Conservation (phyloP, 2,797 vertebrate genomes). For the Helicolenus hilgendorfi region DNA sequence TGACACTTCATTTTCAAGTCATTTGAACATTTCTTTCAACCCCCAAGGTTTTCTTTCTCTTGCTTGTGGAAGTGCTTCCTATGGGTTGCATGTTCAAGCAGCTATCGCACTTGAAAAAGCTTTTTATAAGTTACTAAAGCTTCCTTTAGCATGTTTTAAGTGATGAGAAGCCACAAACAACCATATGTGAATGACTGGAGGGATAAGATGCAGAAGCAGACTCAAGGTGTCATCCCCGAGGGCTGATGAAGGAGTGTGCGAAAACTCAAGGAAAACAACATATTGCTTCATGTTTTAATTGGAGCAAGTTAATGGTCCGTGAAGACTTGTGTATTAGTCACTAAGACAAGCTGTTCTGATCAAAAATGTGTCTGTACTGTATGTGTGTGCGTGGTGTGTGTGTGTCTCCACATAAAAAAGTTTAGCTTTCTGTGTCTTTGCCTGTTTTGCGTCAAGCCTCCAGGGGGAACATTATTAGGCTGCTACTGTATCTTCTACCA, state of each 20-base stretch:
- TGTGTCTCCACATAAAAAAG: slow-evolving; percentile 36
- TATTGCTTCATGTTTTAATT: slow-evolving; percentile 91
- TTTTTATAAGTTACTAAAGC: slow-evolving; percentile 19
- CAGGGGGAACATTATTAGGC: slow-evolving; percentile 15
- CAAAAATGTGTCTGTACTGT: slow-evolving; percentile 33
- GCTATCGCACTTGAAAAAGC: neutral
- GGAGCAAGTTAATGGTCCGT: slow-evolving; percentile 86
- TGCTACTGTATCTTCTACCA: slow-evolving; percentile 11
- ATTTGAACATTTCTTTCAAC: neutral
- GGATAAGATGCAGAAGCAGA: slow-evolving; percentile 65
- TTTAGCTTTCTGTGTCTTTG: slow-evolving; percentile 49
- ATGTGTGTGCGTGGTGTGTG: slow-evolving; percentile 22
- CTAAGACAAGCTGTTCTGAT: slow-evolving; percentile 88
- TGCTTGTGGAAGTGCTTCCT: neutral
- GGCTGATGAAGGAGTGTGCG: slow-evolving; percentile 74
- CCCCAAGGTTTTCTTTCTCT: neutral
- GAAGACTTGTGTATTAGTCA: slow-evolving; percentile 85
- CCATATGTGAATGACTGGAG: slow-evolving; percentile 81
- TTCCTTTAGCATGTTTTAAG: slow-evolving; percentile 53
- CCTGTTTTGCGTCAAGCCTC: slow-evolving; percentile 49
- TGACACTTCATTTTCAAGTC: neutral
- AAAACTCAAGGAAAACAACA: slow-evolving; percentile 87
- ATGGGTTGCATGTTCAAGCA: neutral
- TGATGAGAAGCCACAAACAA: slow-evolving; percentile 44
- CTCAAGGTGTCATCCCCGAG: slow-evolving; percentile 79